phyloP scores from a whole-genome alignment of 2,888 invertebrate genomes.

The Scotopteryx bipunctaria region DNA sequence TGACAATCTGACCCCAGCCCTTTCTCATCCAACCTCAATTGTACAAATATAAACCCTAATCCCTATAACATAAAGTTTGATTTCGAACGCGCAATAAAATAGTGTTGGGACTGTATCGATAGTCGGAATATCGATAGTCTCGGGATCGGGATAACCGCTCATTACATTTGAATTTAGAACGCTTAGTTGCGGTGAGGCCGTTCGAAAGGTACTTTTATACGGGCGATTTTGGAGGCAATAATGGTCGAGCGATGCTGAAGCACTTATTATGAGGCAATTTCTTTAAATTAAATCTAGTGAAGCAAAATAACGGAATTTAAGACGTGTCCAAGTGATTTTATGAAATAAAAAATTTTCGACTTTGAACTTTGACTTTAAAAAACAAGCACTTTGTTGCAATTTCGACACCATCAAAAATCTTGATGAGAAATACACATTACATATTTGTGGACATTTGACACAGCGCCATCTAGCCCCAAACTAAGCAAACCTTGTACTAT shows the following conservation, averaged over 20 bases:
- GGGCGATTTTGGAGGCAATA: background rate
- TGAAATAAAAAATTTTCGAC: no score
- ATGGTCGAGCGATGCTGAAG: no score
- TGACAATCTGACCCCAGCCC: background rate
- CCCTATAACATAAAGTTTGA: background rate
- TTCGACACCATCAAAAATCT: no score
- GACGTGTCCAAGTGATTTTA: no score
- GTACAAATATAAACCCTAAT: slow-evolving; percentile 3
- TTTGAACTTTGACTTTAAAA: no score
- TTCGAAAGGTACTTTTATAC: background rate
- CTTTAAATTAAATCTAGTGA: background rate
- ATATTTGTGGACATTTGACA: no score
- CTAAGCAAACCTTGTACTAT: no score
- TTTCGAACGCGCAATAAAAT: slow-evolving; percentile 5
- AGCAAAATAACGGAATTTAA: no score
- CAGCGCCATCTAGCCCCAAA: no score
- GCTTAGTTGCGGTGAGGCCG: slow-evolving; percentile 41
- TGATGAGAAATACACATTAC: no score
- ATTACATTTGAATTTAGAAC: slow-evolving; percentile 59
- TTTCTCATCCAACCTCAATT: background rate
- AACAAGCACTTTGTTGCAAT: no score
- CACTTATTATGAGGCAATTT: background rate
- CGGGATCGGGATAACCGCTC: slow-evolving; percentile 48
- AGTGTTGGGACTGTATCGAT: slow-evolving; percentile 20
- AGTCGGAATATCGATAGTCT: slow-evolving; percentile 14